Evolutionary conservation across 2,113 vertebrate genomes (phyloP), one percentile per base, ranked within the genome.

Genomic region (Madoqua kirkii): DNA sequence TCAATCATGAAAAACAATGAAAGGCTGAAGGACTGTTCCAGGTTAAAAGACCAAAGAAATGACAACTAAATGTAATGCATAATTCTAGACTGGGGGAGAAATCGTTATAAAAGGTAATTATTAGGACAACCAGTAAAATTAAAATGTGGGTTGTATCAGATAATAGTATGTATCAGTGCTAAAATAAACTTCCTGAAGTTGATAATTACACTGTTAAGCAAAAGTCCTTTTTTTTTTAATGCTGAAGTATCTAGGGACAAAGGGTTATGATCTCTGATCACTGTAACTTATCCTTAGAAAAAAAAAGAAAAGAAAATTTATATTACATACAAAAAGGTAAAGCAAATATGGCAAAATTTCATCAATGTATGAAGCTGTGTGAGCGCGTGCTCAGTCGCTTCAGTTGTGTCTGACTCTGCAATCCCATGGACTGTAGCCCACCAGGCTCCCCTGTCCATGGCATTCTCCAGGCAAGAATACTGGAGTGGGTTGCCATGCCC

Each of bases 31-130:
- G 33, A 50, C 12, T 94, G 19, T 50, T 83, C 7, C 64, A 88
- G 27, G 29, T 88, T 88, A 52, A 71, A 84, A 89, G 31, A 81
- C 57, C 74, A 59, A 89, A 95, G 55, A 84, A 54, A 84, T 85
- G 27, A 91, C 52, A 86, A 89, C 6, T 57, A 81, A 54, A 82
- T 82, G 31, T 62, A 71, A 48, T 29, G 21, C 33, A 43, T 59
- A 64, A 89, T 89, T 94, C 33, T 62, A 89, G n/a, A 83, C 11
- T 85, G 29, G 21, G 21, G 64, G 55, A 60, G 23, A 86, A 96
- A 86, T 29, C 40, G 7, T 81, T 82, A 92, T 60, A 93, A 92
- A 96, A 29, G 48, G 67, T 27, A 94, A 31, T 91, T 95, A 97
- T 36, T 78, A 95, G n/a, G 82, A 79, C 23, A 78, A 93, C 31